A percentile compares a stretch with the other conserved stretches of the same genome.
Conservation (phyloP, 2,888 invertebrate species). For the Melinaea menophilus region DNA sequence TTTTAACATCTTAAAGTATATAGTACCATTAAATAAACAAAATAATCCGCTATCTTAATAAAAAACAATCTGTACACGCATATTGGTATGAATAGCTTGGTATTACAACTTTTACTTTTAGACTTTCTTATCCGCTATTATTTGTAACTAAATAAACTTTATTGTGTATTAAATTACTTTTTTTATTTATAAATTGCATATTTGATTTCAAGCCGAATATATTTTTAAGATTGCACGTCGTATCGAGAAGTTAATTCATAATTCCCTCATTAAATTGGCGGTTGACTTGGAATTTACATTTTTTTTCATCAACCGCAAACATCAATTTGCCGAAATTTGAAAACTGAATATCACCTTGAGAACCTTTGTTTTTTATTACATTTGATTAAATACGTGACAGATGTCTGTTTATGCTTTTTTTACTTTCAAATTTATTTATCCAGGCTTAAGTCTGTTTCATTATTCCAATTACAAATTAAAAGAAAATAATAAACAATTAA, state of each 20-base stretch:
- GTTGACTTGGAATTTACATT: constrained; percentile 1
- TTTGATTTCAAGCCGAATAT: no score
- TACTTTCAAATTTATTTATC: neutral
- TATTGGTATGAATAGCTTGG: no score
- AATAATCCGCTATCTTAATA: no score
- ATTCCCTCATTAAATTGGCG: constrained; percentile 2
- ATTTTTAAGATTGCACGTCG: no score
- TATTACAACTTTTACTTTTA: no score
- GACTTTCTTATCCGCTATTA: neutral
- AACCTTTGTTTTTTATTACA: neutral
- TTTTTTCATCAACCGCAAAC: constrained; percentile 19
- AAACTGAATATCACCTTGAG: constrained; percentile 24
- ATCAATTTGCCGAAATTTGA: constrained; percentile 22
- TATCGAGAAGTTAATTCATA: neutral
- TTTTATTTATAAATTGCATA: neutral
- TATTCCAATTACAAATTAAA: neutral
- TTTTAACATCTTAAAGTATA: constrained; percentile 9
- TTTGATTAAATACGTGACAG: constrained; percentile 2
- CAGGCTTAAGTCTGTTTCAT: neutral
- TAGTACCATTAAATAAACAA: neutral
- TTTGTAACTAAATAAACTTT: neutral
- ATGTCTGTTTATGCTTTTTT: neutral
- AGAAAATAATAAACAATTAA: no score
- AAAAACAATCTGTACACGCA: no score
- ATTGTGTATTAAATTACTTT: constrained; percentile 1